phyloP scores from a whole-genome alignment of 2,797 vertebrate species.

The Selene dorsalis region DNA sequence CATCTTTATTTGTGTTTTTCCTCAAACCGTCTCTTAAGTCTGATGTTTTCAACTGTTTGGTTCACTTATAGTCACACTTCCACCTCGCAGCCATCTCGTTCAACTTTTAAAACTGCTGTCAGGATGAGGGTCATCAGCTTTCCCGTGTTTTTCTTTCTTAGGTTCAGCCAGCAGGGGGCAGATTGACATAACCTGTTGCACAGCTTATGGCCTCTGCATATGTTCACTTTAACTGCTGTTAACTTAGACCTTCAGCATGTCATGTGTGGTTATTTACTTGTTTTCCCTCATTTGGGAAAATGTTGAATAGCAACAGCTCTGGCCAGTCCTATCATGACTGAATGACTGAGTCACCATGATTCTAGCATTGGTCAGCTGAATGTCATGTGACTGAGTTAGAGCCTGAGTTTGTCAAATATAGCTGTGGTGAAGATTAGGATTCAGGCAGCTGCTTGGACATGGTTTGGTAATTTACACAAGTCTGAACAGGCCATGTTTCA shows the following conservation, averaged over 20 bases:
- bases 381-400: background rate
- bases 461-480: background rate
- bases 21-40: background rate
- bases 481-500: background rate
- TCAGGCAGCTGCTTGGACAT: background rate
- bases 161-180: slow-evolving; percentile 72
- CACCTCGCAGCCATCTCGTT: background rate
- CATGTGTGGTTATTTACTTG: background rate
- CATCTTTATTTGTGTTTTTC: background rate
- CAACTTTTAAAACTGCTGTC: background rate
- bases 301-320: background rate
- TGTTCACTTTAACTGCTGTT: background rate
- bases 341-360: too few relatives aligned
- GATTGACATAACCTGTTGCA: slow-evolving; percentile 41
- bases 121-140: background rate
- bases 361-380: background rate
- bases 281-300: background rate
- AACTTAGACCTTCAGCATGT: background rate
- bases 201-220: background rate
- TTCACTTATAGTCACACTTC: background rate
- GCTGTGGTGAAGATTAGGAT: too few relatives aligned
- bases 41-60: background rate
- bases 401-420: too few relatives aligned
- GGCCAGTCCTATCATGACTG: background rate
- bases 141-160: background rate